These are phyloP conservation scores for Heliocidaris tuberculata DNA, from an alignment of 35 echinoderm and acorn worm genomes.

Conservation along the genomic window DNA sequence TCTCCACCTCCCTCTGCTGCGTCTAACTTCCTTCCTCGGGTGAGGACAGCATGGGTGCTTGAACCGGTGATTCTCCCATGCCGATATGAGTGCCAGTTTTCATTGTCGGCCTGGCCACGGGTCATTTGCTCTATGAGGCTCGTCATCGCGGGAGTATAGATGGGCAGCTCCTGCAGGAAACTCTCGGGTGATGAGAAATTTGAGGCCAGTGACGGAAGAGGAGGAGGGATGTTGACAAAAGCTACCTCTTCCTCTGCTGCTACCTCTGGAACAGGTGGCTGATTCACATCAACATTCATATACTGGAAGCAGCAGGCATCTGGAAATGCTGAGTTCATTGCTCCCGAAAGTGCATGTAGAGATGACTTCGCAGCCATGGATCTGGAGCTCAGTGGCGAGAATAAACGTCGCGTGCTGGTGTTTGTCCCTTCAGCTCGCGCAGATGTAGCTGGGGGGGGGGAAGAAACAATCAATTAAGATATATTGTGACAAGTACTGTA, in stretches of 20 bases:
- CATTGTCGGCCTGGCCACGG: conserved; percentile 53
- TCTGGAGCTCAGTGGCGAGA: conserved; percentile 31
- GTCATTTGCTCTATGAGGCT: conserved; percentile 53
- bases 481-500: not conserved
- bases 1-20: not conserved
- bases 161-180: conserved; percentile 15
- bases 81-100: conserved; percentile 45
- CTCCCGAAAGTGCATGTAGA: not conserved
- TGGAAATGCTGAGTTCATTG: not conserved
- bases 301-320: conserved; percentile 6
- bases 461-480: not conserved
- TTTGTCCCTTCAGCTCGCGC: not conserved
- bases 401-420: not conserved
- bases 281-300: not conserved
- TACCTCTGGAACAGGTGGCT: not conserved
- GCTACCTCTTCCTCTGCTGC: conserved; percentile 30
- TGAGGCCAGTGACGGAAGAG: not conserved
- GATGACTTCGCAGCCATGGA: not conserved
- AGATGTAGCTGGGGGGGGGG: not conserved
- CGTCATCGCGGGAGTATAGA: conserved; percentile 1
- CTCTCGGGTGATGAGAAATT: not conserved
- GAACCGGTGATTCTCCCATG: conserved; percentile 55
- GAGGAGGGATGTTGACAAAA: not conserved
- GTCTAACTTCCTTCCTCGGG: conserved; percentile 38
- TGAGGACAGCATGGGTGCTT: conserved; percentile 51